These are phyloP conservation scores for Ateles fusciceps DNA, from an alignment of 2,797 vertebrate genomes.

Conservation along the genomic window DNA sequence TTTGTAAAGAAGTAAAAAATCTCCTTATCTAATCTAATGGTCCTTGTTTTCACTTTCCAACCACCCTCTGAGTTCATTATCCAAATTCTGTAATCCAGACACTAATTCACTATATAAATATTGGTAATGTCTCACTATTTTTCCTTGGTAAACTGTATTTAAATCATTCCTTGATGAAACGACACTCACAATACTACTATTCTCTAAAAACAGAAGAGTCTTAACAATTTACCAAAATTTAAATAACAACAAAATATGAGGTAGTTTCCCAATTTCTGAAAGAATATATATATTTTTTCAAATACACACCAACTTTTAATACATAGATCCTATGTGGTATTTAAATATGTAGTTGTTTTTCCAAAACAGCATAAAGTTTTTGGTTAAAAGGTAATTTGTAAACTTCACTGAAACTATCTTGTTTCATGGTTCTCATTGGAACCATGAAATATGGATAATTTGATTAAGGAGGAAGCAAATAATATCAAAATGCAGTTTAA, in stretches of 20 bases:
- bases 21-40: background rate
- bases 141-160: background rate
- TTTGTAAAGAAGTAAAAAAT: background rate
- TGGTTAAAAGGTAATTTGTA: background rate
- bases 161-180: background rate
- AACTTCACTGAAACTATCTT: background rate
- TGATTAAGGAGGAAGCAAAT: background rate
- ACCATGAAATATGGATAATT: background rate
- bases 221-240: background rate
- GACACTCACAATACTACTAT: background rate
- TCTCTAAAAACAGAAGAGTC: background rate
- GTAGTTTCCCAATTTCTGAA: background rate
- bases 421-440: background rate
- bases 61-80: background rate
- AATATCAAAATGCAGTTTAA: background rate
- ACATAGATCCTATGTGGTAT: background rate
- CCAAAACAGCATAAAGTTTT: background rate
- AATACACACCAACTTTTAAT: background rate
- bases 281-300: background rate
- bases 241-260: background rate
- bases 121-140: background rate
- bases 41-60: background rate
- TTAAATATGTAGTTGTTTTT: background rate
- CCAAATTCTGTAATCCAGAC: background rate
- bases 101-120: background rate